Base-by-base conservation (phyloP, 1,140 invertebrate genomes). In the Aphaenogaster ashmeadi region DNA sequence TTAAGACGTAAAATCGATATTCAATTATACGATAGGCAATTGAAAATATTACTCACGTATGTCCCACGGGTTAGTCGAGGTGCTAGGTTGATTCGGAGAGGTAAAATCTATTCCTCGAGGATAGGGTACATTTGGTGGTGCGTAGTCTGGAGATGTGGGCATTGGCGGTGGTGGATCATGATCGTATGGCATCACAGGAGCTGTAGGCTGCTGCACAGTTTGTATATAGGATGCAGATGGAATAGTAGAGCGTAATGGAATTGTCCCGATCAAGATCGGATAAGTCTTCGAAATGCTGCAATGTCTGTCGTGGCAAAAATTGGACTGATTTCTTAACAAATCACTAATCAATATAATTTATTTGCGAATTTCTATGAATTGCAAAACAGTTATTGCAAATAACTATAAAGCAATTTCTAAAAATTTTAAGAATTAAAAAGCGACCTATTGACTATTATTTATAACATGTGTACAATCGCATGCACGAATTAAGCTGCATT, bases 241-340 rank as follows among this genome's bases (percentile, higher is more conserved):
- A 44, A 83, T 74, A 15, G 27, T 50, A 33, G 67, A 83, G 9
- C 8, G 77, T 13, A 92, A 21, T 27, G 93, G 92, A 50, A 88
- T 36, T 3, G 93, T 92, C 50, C 93, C 93, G 15, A 94, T 91
- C 1, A 93, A 38, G 13, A 93, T 33, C 2, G 90, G 90, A 21
- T 92, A 94, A 33, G 0, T 62, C n/a, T 67, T 89, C 1, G 27
- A 8, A 5, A 90, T 56, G 5, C 66, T 90, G 8, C 21, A 50
- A 52, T 93, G 91, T 47, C 93, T 94, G 38, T 62, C 15, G 27
- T 27, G 0, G 4, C 13, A 15, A 9, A 62, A 74, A 72, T 6
- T 58, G 4, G 13, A 83, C 36, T 6, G 6, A 47, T 83, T 21
- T 60, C 13, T 74, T 44, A 56, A 64, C 0, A 27, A 83, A 56